These are phyloP conservation scores for Arothron firmamentum DNA, from an alignment of 2,113 vertebrate species.

Conservation along the genomic window DNA sequence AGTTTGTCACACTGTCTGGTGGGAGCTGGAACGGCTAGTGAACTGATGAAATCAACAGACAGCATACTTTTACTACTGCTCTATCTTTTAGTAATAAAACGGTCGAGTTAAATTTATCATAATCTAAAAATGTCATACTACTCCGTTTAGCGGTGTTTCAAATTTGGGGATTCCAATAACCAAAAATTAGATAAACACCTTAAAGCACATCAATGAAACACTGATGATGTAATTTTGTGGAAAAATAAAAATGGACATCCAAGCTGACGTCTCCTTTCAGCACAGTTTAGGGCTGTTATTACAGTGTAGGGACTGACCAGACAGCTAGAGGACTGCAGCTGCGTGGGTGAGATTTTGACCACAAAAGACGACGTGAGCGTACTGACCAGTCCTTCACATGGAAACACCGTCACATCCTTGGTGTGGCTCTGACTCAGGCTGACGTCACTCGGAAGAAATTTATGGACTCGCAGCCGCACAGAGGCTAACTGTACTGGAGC, in stretches of 20 bases:
- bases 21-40: no score
- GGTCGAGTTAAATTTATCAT: no score
- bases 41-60: no score
- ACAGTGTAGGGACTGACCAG: not conserved
- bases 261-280: not conserved
- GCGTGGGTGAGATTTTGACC: not conserved
- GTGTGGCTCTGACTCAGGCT: slow-evolving; percentile 61
- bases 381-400: slow-evolving; percentile 9
- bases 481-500: slow-evolving; percentile 37
- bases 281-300: not conserved
- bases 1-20: no score
- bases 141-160: no score
- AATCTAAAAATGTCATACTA: no score
- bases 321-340: not conserved
- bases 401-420: slow-evolving; percentile 45
- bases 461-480: slow-evolving; percentile 45
- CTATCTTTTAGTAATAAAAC: no score
- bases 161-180: no score
- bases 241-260: not conserved
- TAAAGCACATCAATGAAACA: not conserved
- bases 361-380: slow-evolving; percentile 16
- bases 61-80: no score
- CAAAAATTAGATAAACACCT: no score
- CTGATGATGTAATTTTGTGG: not conserved
- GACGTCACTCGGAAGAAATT: slow-evolving; percentile 58